A percentile compares a stretch with the other conserved stretches of the same genome.
Conservation (phyloP, 2,797 vertebrate species). For the Cryptoblepharus egeriae region DNA sequence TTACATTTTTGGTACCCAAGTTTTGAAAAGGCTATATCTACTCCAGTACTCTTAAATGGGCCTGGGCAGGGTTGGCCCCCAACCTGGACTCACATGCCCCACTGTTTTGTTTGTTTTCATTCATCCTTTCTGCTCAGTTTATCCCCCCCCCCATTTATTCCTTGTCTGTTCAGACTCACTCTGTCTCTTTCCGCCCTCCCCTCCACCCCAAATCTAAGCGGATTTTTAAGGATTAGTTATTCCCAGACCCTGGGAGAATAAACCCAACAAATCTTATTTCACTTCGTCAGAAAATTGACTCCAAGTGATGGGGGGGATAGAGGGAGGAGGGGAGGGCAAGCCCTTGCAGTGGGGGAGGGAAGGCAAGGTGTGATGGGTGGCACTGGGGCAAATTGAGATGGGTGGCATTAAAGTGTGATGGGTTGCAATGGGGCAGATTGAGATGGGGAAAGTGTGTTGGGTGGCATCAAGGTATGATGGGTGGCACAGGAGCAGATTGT, state of each 20-base stretch:
- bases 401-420: too few species aligned
- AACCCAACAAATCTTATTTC: conserved; percentile 37
- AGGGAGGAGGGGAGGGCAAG: background rate
- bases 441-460: too few species aligned
- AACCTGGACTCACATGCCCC: background rate
- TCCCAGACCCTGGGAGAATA: conserved; percentile 35
- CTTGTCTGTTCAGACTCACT: too few species aligned
- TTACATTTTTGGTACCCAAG: background rate
- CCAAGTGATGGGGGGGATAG: background rate
- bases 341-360: background rate
- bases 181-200: background rate
- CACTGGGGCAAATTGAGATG: background rate
- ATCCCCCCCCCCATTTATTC: background rate
- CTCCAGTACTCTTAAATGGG: background rate
- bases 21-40: background rate
- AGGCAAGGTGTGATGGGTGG: background rate
- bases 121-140: background rate
- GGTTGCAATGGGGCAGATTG: too few species aligned
- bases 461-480: too few species aligned
- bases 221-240: conserved; percentile 46
- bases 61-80: too few species aligned
- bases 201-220: conserved; percentile 21
- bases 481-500: too few species aligned
- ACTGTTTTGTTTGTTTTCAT: background rate
- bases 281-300: conserved; percentile 40